A percentile compares a stretch with the other conserved stretches of the same genome.
Conservation (phyloP, 2,797 vertebrate species). For the Sternotherus odoratus region DNA sequence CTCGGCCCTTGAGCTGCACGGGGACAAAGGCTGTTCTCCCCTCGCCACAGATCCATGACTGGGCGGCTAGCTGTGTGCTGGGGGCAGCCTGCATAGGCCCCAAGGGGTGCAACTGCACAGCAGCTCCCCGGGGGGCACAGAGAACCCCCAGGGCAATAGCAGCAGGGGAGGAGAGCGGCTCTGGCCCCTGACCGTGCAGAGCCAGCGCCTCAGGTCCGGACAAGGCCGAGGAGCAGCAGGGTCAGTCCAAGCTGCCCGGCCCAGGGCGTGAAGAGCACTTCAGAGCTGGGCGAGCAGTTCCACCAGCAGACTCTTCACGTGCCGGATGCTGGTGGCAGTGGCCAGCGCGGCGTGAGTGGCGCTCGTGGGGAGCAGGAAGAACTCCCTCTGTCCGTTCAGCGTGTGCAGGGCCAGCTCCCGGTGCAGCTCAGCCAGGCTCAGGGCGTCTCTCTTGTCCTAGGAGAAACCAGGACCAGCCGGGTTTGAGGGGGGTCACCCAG, state of each 20-base stretch:
- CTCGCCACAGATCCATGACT: accelerated
- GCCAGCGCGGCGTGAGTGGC: slow-evolving; percentile 78
- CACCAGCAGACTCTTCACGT: slow-evolving; percentile 86
- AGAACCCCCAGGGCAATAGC: not conserved
- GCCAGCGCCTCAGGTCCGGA: not conserved
- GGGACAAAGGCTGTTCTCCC: not conserved
- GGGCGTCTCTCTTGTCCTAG: slow-evolving; percentile 86
- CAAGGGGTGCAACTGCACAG: not conserved
- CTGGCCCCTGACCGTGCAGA: not conserved
- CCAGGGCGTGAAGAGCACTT: not conserved
- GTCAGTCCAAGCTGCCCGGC: not conserved
- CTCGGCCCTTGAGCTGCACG: not conserved
- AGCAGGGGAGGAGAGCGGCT: not conserved
- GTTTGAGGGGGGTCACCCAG: not conserved
- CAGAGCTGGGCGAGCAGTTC: slow-evolving; percentile 82
- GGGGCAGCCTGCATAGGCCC: not conserved
- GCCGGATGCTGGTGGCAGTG: slow-evolving; percentile 81
- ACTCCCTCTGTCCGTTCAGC: slow-evolving; percentile 76
- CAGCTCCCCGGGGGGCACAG: not conserved
- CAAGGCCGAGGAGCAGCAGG: not conserved
- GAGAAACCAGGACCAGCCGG: not conserved
- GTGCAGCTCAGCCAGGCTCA: slow-evolving; percentile 83
- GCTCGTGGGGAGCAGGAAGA: slow-evolving; percentile 88
- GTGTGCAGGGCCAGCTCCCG: slow-evolving; percentile 85
- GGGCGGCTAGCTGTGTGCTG: accelerated